These are phyloP conservation scores for Teleiodes luculella DNA, from an alignment of 2,888 invertebrate species.

Conservation along the genomic window DNA sequence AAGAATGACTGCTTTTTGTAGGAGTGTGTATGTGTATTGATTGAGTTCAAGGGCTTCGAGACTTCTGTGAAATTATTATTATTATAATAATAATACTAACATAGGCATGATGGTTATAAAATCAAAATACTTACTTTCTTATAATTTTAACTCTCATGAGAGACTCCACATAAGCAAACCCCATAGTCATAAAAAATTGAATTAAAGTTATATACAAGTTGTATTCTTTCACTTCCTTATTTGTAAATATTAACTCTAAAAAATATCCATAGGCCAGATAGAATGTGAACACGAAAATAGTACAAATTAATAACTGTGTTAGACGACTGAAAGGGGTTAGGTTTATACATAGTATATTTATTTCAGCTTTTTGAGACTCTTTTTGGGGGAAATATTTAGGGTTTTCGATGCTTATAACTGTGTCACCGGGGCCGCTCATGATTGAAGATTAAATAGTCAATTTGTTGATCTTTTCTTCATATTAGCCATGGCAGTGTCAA, in stretches of 20 bases:
- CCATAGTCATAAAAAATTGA: conserved; percentile 92
- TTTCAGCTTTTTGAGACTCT: conserved; percentile 52
- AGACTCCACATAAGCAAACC: conserved; percentile 88
- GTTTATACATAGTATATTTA: conserved; percentile 86
- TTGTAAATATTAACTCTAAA: conserved; percentile 93
- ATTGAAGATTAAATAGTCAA: not conserved
- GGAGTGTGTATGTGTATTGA: too few relatives aligned
- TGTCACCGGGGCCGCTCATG: conserved; percentile 46
- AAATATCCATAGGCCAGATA: conserved; percentile 95
- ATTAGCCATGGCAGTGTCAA: not conserved
- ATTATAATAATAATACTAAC: too few relatives aligned
- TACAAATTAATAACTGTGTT: conserved; percentile 87
- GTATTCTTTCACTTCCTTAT: conserved; percentile 92
- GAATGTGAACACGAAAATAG: conserved; percentile 89
- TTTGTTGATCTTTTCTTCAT: not conserved
- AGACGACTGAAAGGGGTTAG: conserved; percentile 81
- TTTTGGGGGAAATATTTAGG: conserved; percentile 23
- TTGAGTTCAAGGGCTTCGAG: too few relatives aligned
- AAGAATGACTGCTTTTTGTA: too few relatives aligned
- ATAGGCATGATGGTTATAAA: too few relatives aligned
- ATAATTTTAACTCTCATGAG: conserved; percentile 79
- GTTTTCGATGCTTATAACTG: conserved; percentile 54
- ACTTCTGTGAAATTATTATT: too few relatives aligned
- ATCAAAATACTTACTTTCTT: conserved; percentile 69
- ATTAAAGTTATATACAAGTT: conserved; percentile 95